phyloP scores from a whole-genome alignment of 2,797 vertebrate species.

The Melopsittacus undulatus region DNA sequence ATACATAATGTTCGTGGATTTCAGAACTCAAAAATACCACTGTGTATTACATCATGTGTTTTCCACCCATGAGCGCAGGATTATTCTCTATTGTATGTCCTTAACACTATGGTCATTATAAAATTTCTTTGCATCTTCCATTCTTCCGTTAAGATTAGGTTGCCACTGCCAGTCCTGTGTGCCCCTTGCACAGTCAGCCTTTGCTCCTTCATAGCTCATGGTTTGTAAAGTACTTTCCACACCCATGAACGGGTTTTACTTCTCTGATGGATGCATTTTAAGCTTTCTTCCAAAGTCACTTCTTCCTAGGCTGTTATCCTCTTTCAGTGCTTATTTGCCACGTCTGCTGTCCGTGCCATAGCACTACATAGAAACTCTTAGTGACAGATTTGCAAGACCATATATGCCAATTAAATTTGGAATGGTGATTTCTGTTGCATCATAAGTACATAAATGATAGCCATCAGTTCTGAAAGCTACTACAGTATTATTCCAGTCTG shows the following conservation, averaged over 20 bases:
- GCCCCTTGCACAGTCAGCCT: neutral
- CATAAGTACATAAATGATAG: neutral
- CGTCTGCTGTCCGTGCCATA: neutral
- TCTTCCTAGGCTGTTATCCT: neutral
- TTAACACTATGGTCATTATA: neutral
- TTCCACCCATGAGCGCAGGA: neutral
- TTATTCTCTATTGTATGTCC: neutral
- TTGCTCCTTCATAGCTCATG: neutral
- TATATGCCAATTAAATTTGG: neutral
- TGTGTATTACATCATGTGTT: neutral
- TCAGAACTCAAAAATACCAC: neutral
- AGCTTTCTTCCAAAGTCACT: neutral
- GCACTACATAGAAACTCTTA: neutral
- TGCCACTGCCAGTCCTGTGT: neutral
- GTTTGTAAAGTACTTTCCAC: neutral
- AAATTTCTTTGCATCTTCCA: neutral
- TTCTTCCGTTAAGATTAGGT: neutral
- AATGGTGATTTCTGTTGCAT: neutral
- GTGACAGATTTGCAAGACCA: neutral
- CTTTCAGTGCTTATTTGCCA: neutral
- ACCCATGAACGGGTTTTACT: neutral
- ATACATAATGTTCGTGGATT: neutral
- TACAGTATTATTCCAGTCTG: neutral
- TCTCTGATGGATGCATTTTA: neutral
- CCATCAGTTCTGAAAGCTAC: neutral